Base-by-base conservation (phyloP, 1,140 invertebrate genomes). In the Cydia strobilella region DNA sequence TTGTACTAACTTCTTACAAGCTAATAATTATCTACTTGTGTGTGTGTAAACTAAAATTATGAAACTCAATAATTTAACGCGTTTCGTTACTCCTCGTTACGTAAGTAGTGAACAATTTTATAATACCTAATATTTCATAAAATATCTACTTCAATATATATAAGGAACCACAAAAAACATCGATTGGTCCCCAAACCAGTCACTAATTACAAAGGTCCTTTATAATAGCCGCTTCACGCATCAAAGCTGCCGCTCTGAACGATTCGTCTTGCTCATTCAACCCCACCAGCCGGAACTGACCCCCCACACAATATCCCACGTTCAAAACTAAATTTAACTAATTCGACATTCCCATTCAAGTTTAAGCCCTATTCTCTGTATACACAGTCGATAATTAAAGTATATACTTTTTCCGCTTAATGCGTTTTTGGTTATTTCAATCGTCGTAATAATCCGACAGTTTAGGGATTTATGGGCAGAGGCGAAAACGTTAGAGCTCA, bases 241-340 rank as follows among this genome's bases (percentile, higher is more conserved):
- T 89, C 84, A 90, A 87, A 90, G 76, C 45, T 10, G 79, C 89
- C 89, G 89, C 79, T n/a, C 73, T 84, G 89, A 90, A 86, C 89
- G 89, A 90, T 90, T 88, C 85, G 87, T 90, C 84, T 79, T 81
- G 84, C 80, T 83, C 86, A 86, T 88, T 88, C 85, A 88, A 78
- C 83, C 73, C 20, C 62, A 76, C 84, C 83, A 85, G n/a, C 73
- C 20, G 59, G 63, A 69, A 62, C 75, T 80, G 86, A 79, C 12
- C 80, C 23, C 69, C 20, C 48, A 39, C 45, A 59, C 18, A 59
- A 12, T 23, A 59, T 23, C n/a, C 48, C 20, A 23, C 7, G 18
- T 9, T 0, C 9, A 59, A 59, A 59, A 18, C 15, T 13, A 59
- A 18, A 23, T 23, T 20, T 59, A 3, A 23, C 15, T 20, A 23